Conservation (phyloP, 2,888 invertebrate species). For the Standfussiana lucernea region DNA sequence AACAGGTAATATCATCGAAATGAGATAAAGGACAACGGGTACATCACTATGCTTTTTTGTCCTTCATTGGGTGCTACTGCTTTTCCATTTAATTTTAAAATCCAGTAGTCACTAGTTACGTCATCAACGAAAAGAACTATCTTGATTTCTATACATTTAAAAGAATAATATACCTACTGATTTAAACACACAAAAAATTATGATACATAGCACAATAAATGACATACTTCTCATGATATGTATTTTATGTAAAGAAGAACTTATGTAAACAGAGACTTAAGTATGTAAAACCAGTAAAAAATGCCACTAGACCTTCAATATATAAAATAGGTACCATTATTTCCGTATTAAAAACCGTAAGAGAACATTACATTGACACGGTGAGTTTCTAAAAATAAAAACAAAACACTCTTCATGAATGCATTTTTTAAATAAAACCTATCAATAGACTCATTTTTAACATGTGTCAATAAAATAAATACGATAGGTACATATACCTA, state of each 20-base stretch:
- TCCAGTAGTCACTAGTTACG: slow-evolving; percentile 9
- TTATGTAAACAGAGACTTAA: slow-evolving; percentile 22
- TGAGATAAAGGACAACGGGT: background rate
- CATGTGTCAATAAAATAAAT: slow-evolving; percentile 35
- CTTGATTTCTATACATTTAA: background rate
- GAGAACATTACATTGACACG: slow-evolving; percentile 23
- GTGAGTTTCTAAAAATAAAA: too few species aligned
- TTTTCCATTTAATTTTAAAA: background rate
- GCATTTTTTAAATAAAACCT: slow-evolving; percentile 42
- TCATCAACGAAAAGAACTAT: slow-evolving; percentile 15
- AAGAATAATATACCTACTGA: slow-evolving; percentile 23
- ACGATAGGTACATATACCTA: slow-evolving; percentile 19
- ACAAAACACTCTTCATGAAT: background rate
- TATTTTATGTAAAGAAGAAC: slow-evolving; percentile 51
- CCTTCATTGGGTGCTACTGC: background rate
- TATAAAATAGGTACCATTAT: slow-evolving; percentile 41
- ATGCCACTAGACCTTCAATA: slow-evolving; percentile 52
- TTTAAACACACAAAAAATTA: slow-evolving; percentile 26
- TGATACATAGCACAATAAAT: slow-evolving; percentile 12
- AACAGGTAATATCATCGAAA: slow-evolving; percentile 1
- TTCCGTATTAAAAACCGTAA: slow-evolving; percentile 37
- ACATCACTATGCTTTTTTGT: slow-evolving; percentile 2
- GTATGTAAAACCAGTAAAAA: slow-evolving; percentile 45
- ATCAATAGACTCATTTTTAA: slow-evolving; percentile 8
- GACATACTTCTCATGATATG: slow-evolving; percentile 35